Evolutionary conservation across 2,888 invertebrate genomes (phyloP).

Genomic region (Fabriciana adippe): DNA sequence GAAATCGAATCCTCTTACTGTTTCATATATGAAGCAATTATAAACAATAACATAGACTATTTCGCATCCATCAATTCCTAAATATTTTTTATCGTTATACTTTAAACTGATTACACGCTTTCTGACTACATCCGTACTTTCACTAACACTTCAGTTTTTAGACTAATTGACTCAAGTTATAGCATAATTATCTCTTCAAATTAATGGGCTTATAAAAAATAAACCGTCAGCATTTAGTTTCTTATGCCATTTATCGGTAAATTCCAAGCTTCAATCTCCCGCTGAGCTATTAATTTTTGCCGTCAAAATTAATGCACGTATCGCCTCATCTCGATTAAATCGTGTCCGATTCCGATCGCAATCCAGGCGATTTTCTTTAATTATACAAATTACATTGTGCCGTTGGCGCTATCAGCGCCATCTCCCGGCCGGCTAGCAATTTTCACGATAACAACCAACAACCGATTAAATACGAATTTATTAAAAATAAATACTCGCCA

Average conservation of each 20-base stretch:
- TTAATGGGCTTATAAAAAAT: constrained; percentile 19
- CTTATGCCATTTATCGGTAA: constrained; percentile 25
- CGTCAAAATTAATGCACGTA: constrained; percentile 35
- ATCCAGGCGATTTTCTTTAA: constrained; percentile 73
- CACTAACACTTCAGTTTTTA: neutral
- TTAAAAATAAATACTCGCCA: constrained; percentile 62
- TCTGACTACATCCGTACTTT: constrained; percentile 9
- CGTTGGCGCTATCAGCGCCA: constrained; percentile 61
- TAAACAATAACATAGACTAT: no score
- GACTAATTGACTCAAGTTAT: neutral
- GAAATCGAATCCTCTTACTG: no score
- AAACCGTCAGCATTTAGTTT: constrained; percentile 23
- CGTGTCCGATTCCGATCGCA: constrained; percentile 61
- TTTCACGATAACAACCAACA: constrained; percentile 71
- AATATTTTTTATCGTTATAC: constrained; percentile 4
- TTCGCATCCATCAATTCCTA: neutral
- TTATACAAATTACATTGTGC: constrained; percentile 77
- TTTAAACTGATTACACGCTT: constrained; percentile 8
- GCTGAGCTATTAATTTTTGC: constrained; percentile 37
- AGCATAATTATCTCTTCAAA: constrained; percentile 13
- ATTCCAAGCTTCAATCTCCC: constrained; percentile 23
- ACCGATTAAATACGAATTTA: constrained; percentile 68
- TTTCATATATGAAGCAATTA: no score
- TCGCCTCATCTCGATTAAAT: constrained; percentile 57
- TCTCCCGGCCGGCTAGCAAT: constrained; percentile 67